These are phyloP conservation scores for Typhlichthys subterraneus DNA, from an alignment of 2,797 vertebrate genomes.

Conservation along the genomic window DNA sequence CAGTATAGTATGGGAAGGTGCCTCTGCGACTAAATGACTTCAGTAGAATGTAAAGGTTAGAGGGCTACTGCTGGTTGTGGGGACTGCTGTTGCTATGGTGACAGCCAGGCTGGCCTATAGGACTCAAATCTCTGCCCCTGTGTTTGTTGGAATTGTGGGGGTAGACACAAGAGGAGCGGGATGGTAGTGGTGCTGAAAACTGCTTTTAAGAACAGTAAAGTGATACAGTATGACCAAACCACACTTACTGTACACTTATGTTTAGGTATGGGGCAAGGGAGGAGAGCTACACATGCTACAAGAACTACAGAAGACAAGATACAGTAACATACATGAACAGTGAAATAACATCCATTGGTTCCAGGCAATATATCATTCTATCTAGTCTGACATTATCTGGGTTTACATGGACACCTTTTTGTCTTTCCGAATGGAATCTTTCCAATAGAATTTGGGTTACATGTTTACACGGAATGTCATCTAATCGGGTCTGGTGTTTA, in stretches of 20 bases:
- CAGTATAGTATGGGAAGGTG: not conserved
- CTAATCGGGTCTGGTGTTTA: too few relatives aligned
- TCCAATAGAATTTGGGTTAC: too few relatives aligned
- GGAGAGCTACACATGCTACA: conserved; percentile 50
- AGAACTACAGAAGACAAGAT: conserved; percentile 53
- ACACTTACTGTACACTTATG: conserved; percentile 42
- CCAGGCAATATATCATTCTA: too few relatives aligned
- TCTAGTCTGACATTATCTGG: too few relatives aligned
- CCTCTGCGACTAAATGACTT: conserved; percentile 16
- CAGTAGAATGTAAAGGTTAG: conserved; percentile 29
- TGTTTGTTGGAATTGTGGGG: conserved; percentile 98
- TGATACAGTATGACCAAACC: conserved; percentile 21
- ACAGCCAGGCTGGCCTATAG: conserved; percentile 79
- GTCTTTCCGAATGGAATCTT: too few relatives aligned
- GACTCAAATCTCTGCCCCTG: conserved; percentile 88
- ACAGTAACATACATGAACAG: conserved; percentile 51
- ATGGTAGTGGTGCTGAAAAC: conserved; percentile 34
- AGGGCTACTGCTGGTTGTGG: conserved; percentile 8
- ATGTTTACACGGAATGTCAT: too few relatives aligned
- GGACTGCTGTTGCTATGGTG: conserved; percentile 75
- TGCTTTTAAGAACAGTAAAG: not conserved
- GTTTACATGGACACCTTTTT: too few relatives aligned
- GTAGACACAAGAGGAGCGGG: conserved; percentile 79
- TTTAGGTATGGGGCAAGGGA: conserved; percentile 27
- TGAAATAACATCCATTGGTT: conserved; percentile 20